A percentile compares a stretch with the other conserved stretches of the same genome.
Evolutionary conservation across 2,888 invertebrate genomes (phyloP).

Genomic region (Cerceris ruficornis): DNA sequence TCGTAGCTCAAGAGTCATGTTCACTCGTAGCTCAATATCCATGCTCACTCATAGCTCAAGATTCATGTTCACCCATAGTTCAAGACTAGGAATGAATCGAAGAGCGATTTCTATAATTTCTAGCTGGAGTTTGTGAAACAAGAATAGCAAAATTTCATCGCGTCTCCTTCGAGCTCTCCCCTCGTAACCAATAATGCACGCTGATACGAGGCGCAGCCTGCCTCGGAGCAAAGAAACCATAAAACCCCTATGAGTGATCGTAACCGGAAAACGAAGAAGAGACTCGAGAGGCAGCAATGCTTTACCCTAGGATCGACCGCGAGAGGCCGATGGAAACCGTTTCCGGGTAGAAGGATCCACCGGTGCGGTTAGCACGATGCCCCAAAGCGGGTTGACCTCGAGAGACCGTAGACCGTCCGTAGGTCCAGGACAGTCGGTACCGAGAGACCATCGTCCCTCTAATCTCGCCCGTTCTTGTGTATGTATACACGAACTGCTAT

Average conservation of each 20-base stretch:
- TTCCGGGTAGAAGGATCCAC: slow-evolving; percentile 78
- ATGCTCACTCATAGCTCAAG: too few relatives aligned
- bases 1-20: too few relatives aligned
- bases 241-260: slow-evolving; percentile 63
- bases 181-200: slow-evolving; percentile 21
- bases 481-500: slow-evolving; percentile 42
- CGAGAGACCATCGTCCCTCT: slow-evolving; percentile 74
- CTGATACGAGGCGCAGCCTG: slow-evolving; percentile 40
- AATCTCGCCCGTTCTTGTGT: slow-evolving; percentile 71
- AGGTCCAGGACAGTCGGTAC: slow-evolving; percentile 69
- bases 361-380: slow-evolving; percentile 79
- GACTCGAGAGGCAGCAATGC: slow-evolving; percentile 41
- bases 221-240: slow-evolving; percentile 60
- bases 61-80: too few relatives aligned
- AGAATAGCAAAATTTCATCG: slow-evolving; percentile 26
- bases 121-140: too few relatives aligned
- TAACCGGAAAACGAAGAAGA: slow-evolving; percentile 63
- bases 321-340: slow-evolving; percentile 68
- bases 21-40: too few relatives aligned
- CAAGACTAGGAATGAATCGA: too few relatives aligned
- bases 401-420: slow-evolving; percentile 67
- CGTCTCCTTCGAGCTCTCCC: not conserved
- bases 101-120: too few relatives aligned
- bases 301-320: slow-evolving; percentile 58
- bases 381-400: slow-evolving; percentile 81